Percentiles rank a stretch among this genome's conserved stretches.
Conservation (phyloP, 2,113 vertebrate genomes). For the Solea solea region DNA sequence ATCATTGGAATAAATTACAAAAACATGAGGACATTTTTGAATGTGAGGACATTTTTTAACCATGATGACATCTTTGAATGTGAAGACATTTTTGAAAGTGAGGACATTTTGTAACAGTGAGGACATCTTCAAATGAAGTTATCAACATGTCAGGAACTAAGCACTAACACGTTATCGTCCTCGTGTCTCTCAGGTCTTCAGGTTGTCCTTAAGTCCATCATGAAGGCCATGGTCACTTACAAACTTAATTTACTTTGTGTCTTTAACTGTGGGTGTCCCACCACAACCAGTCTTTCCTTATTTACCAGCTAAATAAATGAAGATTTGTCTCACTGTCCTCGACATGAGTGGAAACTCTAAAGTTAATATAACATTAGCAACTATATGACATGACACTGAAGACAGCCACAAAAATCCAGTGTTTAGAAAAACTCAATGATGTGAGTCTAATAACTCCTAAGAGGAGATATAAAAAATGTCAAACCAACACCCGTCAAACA, state of each 20-base stretch:
- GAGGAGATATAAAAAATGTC: background rate
- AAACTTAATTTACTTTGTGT: constrained; percentile 17
- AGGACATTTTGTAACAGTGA: too few relatives aligned
- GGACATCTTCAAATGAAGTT: too few relatives aligned
- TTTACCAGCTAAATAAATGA: constrained; percentile 34
- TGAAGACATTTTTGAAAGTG: too few relatives aligned
- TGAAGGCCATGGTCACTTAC: background rate
- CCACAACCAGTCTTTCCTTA: constrained; percentile 20
- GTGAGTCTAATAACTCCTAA: background rate
- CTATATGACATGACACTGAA: constrained; percentile 24
- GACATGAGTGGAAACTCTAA: constrained; percentile 19
- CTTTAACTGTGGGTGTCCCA: too few relatives aligned
- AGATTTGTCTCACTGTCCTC: constrained; percentile 21
- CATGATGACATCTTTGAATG: too few relatives aligned
- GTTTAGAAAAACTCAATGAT: background rate
- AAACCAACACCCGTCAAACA: background rate
- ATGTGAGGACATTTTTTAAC: too few relatives aligned
- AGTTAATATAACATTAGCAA: constrained; percentile 12
- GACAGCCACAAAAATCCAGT: background rate
- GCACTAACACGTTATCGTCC: too few relatives aligned
- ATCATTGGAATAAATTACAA: background rate
- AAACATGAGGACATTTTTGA: too few relatives aligned
- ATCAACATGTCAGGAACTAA: too few relatives aligned
- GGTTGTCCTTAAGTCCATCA: too few relatives aligned
- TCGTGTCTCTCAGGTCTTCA: constrained; percentile 19